These are phyloP conservation scores for Cichlasoma orientale DNA, from an alignment of 2,797 vertebrate species.

Conservation along the genomic window DNA sequence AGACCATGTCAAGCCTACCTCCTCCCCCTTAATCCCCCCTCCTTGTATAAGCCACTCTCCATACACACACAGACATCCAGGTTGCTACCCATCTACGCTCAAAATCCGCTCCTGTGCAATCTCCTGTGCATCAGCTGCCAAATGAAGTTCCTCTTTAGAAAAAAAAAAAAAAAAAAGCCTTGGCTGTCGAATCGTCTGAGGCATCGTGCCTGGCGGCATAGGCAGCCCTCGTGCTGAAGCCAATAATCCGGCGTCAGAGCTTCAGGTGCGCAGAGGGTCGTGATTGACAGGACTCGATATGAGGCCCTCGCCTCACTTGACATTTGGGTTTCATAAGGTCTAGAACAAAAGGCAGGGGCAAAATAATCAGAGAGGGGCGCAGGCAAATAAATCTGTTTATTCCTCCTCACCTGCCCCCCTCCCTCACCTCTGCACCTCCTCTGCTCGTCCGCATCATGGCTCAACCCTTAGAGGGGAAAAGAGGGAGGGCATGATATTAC, in stretches of 20 bases:
- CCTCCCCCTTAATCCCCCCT: constrained; percentile 55
- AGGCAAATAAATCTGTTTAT: constrained; percentile 90
- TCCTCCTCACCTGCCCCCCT: constrained; percentile 74
- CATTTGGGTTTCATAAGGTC: constrained; percentile 96
- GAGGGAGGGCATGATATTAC: constrained; percentile 74
- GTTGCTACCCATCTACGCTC: constrained; percentile 51
- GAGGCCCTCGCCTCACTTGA: constrained; percentile 93
- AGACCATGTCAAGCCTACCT: constrained; percentile 36
- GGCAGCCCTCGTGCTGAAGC: constrained; percentile 91
- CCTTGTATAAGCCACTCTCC: constrained; percentile 54
- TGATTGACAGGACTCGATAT: constrained; percentile 96
- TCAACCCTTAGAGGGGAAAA: constrained; percentile 59
- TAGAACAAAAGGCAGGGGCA: constrained; percentile 83
- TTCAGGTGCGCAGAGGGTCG: constrained; percentile 88
- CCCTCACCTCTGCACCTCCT: constrained; percentile 56
- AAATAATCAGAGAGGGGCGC: constrained; percentile 84
- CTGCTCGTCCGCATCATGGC: constrained; percentile 65
- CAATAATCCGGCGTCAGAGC: constrained; percentile 89
- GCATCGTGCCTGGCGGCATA: constrained; percentile 80
- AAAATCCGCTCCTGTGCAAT: constrained; percentile 82
- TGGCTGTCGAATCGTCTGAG: constrained; percentile 86
- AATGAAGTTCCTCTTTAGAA: constrained; percentile 91
- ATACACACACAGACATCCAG: constrained; percentile 39
- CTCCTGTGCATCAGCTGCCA: constrained; percentile 95
- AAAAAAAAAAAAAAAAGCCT: constrained; percentile 60